Evolutionary conservation across 2,888 invertebrate genomes (phyloP).

Genomic region (Drosophila kambysellisi): DNA sequence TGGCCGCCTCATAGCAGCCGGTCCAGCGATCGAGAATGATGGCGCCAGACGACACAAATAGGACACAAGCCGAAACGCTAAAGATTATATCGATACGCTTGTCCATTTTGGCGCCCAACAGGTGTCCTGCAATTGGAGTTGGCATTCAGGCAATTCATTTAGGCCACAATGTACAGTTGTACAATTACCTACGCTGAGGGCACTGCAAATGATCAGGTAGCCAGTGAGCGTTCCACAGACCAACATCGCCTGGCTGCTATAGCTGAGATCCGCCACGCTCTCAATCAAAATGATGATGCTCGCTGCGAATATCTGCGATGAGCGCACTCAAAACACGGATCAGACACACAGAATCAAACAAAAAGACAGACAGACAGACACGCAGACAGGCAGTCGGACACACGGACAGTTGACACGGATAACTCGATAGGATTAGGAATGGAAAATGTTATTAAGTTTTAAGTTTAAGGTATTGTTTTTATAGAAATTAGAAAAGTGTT

Average conservation of each 20-base stretch:
- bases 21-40: constrained; percentile 78
- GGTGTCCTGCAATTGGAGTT: constrained; percentile 63
- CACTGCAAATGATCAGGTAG: constrained; percentile 76
- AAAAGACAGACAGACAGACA: constrained; percentile 17
- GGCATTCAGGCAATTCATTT: constrained; percentile 14
- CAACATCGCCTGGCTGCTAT: constrained; percentile 79
- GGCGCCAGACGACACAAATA: constrained; percentile 74
- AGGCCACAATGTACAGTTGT: not conserved
- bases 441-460: not conserved
- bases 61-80: constrained; percentile 67
- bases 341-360: constrained; percentile 23
- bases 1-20: constrained; percentile 30
- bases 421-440: not conserved
- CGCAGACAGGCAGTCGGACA: constrained; percentile 2
- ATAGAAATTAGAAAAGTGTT: not conserved
- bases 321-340: constrained; percentile 35
- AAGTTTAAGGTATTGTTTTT: not conserved
- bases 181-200: constrained; percentile 73
- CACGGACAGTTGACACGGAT: constrained; percentile 1
- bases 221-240: constrained; percentile 80
- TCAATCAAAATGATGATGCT: constrained; percentile 76
- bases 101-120: constrained; percentile 71
- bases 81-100: constrained; percentile 78
- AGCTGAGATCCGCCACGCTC: constrained; percentile 69
- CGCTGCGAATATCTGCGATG: constrained; percentile 67